Conservation (phyloP, 2,797 vertebrate genomes). For the Anguilla megastoma region DNA sequence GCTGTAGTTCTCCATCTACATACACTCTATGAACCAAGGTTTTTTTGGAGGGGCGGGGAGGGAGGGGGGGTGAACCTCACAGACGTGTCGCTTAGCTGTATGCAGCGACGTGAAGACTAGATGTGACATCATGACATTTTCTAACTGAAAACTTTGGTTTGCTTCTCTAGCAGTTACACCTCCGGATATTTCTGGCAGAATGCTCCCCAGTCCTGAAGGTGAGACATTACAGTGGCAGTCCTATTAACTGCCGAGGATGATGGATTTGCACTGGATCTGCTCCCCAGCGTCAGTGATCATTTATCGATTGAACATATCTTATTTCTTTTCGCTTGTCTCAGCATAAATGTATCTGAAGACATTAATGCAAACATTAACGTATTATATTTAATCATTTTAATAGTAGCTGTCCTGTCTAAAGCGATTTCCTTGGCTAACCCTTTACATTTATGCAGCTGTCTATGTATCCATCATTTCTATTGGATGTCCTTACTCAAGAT, state of each 20-base stretch:
- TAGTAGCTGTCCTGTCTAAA: neutral
- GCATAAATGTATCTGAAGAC: neutral
- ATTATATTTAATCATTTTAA: neutral
- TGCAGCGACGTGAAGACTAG: neutral
- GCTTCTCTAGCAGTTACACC: slow-evolving; percentile 59
- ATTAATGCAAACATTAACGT: neutral
- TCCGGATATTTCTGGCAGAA: slow-evolving; percentile 23
- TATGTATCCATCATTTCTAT: neutral
- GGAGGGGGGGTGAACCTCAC: neutral
- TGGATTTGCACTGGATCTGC: neutral
- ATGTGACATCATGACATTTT: neutral
- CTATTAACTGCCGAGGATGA: neutral
- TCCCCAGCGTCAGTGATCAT: neutral
- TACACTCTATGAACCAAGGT: no score
- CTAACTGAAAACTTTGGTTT: neutral
- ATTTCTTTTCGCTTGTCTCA: neutral
- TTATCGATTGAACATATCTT: neutral
- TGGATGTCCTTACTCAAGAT: neutral
- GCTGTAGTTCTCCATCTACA: no score
- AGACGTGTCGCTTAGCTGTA: neutral
- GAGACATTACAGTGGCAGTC: neutral
- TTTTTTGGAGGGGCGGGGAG: no score
- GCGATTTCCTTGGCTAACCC: neutral
- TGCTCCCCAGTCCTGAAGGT: slow-evolving; percentile 37
- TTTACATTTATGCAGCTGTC: neutral